Evolutionary conservation across 2,888 invertebrate species (phyloP).

Genomic region (Trachelus stipa): DNA sequence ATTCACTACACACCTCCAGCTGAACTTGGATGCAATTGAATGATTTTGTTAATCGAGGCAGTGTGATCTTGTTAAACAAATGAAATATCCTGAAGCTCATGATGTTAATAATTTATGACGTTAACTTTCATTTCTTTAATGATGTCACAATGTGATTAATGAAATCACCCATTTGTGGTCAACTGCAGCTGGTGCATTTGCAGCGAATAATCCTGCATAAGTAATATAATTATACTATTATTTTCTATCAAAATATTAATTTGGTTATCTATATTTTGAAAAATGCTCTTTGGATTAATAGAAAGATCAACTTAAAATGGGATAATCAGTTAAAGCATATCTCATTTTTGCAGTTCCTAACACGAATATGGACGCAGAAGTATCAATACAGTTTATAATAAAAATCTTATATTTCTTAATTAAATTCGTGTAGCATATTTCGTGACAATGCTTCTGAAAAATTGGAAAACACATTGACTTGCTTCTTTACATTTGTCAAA

Average conservation of each 20-base stretch:
- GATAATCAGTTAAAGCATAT: neutral
- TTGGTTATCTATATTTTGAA: neutral
- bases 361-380: neutral
- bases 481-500: conserved; percentile 75
- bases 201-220: neutral
- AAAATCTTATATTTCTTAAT: conserved; percentile 3
- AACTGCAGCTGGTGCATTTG: too few relatives aligned
- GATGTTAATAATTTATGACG: too few relatives aligned
- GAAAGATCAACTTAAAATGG: neutral
- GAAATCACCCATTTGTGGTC: too few relatives aligned
- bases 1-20: too few relatives aligned
- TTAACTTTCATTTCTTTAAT: too few relatives aligned
- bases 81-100: too few relatives aligned
- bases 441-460: conserved; percentile 76
- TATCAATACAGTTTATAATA: neutral
- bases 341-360: neutral
- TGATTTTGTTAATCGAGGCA: too few relatives aligned
- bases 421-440: conserved; percentile 68
- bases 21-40: too few relatives aligned
- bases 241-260: neutral
- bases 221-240: neutral
- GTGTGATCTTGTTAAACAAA: too few relatives aligned
- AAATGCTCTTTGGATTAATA: neutral
- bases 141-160: too few relatives aligned
- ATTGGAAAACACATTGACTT: conserved; percentile 77